Evolutionary conservation across 2,888 invertebrate species (phyloP).

Genomic region (Phragmatobia fuliginosa): DNA sequence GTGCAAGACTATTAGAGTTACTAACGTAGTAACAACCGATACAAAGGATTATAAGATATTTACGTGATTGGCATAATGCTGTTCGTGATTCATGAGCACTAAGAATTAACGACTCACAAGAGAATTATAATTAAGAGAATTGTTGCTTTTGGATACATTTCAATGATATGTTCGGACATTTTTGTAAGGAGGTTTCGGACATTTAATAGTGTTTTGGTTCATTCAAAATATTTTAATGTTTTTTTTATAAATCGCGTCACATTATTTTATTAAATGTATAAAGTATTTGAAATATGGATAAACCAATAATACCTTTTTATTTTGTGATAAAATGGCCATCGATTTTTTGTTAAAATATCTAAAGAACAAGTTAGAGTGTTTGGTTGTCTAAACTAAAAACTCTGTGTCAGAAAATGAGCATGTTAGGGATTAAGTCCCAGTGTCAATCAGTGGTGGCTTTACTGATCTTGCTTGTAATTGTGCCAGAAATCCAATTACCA

Average conservation of each 20-base stretch:
- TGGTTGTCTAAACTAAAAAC: constrained; percentile 20
- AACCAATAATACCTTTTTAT: not conserved
- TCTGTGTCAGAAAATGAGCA: constrained; percentile 56
- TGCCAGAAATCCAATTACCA: constrained; percentile 67
- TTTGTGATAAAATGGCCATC: no score
- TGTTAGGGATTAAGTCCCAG: constrained; percentile 64
- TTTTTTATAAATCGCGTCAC: not conserved
- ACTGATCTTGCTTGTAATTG: constrained; percentile 71
- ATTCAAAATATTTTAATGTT: no score
- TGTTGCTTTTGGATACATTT: not conserved
- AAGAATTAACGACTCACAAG: constrained; percentile 11
- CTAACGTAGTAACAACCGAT: constrained; percentile 62
- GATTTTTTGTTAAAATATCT: not conserved
- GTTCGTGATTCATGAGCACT: constrained; percentile 40
- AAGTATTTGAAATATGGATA: not conserved
- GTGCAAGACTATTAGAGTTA: constrained; percentile 56
- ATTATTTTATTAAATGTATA: not conserved
- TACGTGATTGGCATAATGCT: constrained; percentile 62
- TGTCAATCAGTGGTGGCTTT: constrained; percentile 73
- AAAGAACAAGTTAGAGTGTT: not conserved
- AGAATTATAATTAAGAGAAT: not conserved
- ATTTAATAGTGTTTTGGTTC: no score
- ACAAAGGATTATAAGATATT: constrained; percentile 62
- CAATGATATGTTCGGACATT: not conserved
- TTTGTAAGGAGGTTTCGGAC: no score